phyloP scores from a whole-genome alignment of 2,113 vertebrate species.

The Ovis aries region DNA sequence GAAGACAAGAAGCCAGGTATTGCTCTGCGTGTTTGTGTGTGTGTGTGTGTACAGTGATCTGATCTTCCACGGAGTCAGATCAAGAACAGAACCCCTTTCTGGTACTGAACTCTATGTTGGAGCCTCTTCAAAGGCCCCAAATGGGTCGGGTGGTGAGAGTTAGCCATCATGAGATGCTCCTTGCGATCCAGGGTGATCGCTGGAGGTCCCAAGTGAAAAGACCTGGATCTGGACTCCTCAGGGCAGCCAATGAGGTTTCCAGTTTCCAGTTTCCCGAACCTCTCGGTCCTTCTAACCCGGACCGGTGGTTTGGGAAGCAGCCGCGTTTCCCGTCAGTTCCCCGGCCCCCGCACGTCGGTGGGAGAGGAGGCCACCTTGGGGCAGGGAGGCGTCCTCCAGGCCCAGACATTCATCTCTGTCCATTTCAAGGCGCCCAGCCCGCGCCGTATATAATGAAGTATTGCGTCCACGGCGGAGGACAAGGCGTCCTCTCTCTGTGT shows the following conservation, averaged over 20 bases:
- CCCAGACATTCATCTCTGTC: constrained; percentile 52
- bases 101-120: background rate
- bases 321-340: background rate
- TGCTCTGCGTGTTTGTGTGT: no score
- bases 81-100: background rate
- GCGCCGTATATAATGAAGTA: constrained; percentile 63
- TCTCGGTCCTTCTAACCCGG: background rate
- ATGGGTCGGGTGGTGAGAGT: background rate
- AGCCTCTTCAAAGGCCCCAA: background rate
- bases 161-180: background rate
- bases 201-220: background rate
- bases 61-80: background rate
- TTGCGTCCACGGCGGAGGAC: rapidly evolving
- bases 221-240: background rate
- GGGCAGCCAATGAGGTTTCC: background rate
- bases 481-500: background rate
- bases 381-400: background rate
- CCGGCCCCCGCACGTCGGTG: background rate
- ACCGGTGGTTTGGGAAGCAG: background rate
- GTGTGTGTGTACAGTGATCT: background rate
- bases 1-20: background rate
- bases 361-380: background rate
- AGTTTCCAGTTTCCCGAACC: background rate
- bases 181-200: background rate
- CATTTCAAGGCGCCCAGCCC: constrained; percentile 54